These are phyloP conservation scores for Lagodon rhomboides DNA, from an alignment of 2,797 vertebrate species.

Conservation along the genomic window DNA sequence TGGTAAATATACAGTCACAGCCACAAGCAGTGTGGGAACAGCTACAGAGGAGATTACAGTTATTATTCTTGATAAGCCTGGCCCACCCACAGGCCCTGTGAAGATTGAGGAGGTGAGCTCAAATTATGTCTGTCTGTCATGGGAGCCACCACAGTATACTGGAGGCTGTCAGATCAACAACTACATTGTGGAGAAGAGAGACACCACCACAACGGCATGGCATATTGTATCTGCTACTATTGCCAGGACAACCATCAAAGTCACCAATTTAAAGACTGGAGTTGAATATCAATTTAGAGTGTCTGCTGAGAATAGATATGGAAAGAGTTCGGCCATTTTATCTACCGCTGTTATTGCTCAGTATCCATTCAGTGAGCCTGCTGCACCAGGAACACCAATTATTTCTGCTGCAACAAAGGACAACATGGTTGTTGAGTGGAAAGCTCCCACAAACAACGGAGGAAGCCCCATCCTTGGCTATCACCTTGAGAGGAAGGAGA, in stretches of 20 bases:
- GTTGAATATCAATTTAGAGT: constrained; percentile 98
- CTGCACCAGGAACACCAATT: constrained; percentile 92
- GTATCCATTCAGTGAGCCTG: constrained; percentile 95
- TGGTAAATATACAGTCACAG: constrained; percentile 94
- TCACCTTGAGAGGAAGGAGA: constrained; percentile 97
- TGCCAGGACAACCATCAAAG: constrained; percentile 97
- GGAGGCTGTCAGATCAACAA: constrained; percentile 99
- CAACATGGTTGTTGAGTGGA: constrained; percentile 96
- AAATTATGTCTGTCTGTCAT: constrained; percentile 91
- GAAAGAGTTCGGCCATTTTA: constrained; percentile 92
- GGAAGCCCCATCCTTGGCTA: constrained; percentile 95
- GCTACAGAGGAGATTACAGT: constrained; percentile 91
- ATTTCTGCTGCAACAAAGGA: constrained; percentile 93
- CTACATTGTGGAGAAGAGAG: constrained; percentile 98
- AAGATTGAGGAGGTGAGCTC: constrained; percentile 96
- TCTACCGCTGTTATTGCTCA: constrained; percentile 91
- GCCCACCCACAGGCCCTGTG: constrained; percentile 94
- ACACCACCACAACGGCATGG: constrained; percentile 96
- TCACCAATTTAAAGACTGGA: constrained; percentile 94
- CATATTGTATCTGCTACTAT: constrained; percentile 97
- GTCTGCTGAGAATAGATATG: constrained; percentile 97
- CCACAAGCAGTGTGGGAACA: constrained; percentile 90
- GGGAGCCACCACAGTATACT: constrained; percentile 95
- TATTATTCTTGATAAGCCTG: constrained; percentile 96
- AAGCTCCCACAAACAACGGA: constrained; percentile 93